Conservation (phyloP, 2,113 vertebrate species). For the human (Homo sapiens) region GRCh38 chr2:79781501-79782000, state of each 20-base stretch:
- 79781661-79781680: neutral
- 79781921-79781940: slow-evolving; percentile 6
- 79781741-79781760: neutral
- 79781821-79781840: neutral
- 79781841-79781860: neutral
- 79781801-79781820: neutral
- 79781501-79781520: neutral
- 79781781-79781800: neutral
- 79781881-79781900: slow-evolving; percentile 24
- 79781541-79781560: neutral
- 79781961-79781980: neutral
- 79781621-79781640: neutral
- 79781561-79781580: neutral
- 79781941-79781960: slow-evolving; percentile 36
- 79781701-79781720: neutral
- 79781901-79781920: neutral
- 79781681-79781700: neutral
- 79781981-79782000: neutral
- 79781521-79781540: neutral
- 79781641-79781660: neutral
- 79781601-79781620: neutral
- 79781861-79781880: neutral
- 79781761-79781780: neutral
- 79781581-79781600: neutral
- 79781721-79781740: neutral